Evolutionary conservation across 1,140 invertebrate genomes (phyloP).

Genomic region (Philopotamus ludificatus): DNA sequence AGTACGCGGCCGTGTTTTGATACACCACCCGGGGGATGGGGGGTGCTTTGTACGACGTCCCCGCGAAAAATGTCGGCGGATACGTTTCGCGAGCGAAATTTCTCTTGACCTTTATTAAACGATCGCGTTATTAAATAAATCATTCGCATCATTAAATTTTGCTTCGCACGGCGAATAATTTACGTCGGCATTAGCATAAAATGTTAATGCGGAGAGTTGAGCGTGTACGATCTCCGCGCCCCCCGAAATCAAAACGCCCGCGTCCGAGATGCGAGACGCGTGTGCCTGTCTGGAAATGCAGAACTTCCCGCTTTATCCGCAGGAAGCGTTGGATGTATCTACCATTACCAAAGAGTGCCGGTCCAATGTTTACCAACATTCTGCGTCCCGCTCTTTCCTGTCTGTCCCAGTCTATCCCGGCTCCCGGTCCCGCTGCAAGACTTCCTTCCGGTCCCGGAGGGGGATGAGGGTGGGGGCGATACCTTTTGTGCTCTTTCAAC

Average conservation of each 20-base stretch:
- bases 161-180: too few relatives aligned
- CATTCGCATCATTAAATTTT: too few relatives aligned
- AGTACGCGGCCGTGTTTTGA: neutral
- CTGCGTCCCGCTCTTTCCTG: constrained; percentile 16
- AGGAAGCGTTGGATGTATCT: constrained; percentile 3
- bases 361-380: constrained; percentile 23
- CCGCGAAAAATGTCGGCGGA: too few relatives aligned
- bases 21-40: neutral
- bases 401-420: neutral
- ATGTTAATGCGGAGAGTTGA: neutral
- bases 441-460: constrained; percentile 16
- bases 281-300: neutral
- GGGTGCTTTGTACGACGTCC: too few relatives aligned
- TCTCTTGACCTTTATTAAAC: too few relatives aligned
- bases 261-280: too few relatives aligned
- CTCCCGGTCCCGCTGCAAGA: constrained; percentile 2
- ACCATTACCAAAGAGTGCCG: neutral
- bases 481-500: constrained; percentile 19
- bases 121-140: too few relatives aligned
- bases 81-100: too few relatives aligned
- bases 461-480: neutral
- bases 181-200: neutral
- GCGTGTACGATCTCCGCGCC: too few relatives aligned
- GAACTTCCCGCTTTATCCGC: neutral
- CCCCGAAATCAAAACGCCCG: too few relatives aligned